A percentile compares a stretch with the other conserved stretches of the same genome.
These are phyloP conservation scores for Acrobasis repandana DNA, from an alignment of 2,888 invertebrate genomes.

Conservation along the genomic window DNA sequence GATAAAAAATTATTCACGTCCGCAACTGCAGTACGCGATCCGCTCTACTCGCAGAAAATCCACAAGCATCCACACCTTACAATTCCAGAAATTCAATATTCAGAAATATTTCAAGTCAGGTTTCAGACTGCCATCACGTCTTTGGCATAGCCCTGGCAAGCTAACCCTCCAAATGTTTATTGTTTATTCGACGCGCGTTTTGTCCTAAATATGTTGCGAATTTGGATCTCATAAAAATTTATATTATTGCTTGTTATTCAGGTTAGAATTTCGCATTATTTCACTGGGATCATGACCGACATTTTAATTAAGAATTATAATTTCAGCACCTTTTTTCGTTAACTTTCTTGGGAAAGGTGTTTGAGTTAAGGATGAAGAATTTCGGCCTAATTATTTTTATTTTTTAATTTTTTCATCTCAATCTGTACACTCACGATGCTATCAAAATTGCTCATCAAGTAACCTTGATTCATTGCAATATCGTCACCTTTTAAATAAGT, in stretches of 20 bases:
- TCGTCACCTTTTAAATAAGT: too few species aligned
- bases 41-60: too few species aligned
- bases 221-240: slow-evolving; percentile 19
- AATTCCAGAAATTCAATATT: too few species aligned
- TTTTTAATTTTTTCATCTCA: background rate
- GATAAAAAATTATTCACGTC: background rate
- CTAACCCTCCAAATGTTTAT: slow-evolving; percentile 17
- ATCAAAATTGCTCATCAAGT: too few species aligned
- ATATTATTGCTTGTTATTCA: slow-evolving; percentile 19
- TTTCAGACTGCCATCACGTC: background rate
- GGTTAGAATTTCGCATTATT: background rate
- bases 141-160: slow-evolving; percentile 9
- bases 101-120: background rate
- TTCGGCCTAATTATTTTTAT: background rate
- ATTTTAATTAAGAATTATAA: background rate
- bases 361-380: background rate
- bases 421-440: background rate
- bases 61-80: too few species aligned
- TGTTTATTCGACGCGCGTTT: slow-evolving; percentile 17
- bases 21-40: too few species aligned
- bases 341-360: background rate
- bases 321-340: background rate
- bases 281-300: background rate
- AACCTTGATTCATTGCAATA: too few species aligned
- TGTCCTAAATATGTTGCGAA: slow-evolving; percentile 13